Percentiles rank a stretch among this genome's conserved stretches.
Conservation (phyloP, 1,140 invertebrate species). For the Mya arenaria region DNA sequence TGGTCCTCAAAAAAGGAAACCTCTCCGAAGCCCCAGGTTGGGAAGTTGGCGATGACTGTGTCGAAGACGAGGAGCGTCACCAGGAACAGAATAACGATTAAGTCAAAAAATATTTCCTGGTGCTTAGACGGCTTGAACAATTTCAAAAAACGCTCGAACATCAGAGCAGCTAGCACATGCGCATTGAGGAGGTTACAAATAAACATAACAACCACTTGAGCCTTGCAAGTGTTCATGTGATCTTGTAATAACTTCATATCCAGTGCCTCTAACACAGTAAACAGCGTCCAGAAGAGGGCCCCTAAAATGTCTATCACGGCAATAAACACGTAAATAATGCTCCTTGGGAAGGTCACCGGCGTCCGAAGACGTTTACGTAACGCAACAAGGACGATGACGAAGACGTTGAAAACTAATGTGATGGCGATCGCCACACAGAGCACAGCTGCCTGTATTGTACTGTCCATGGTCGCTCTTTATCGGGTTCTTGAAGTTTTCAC, state of each 20-base stretch:
- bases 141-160: slow-evolving; percentile 57
- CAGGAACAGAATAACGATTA: slow-evolving; percentile 47
- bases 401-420: slow-evolving; percentile 45
- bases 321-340: slow-evolving; percentile 53
- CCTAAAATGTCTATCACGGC: slow-evolving; percentile 54
- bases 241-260: slow-evolving; percentile 13
- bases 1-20: slow-evolving; percentile 52
- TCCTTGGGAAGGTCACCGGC: slow-evolving; percentile 21
- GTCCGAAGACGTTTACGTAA: slow-evolving; percentile 52
- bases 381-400: slow-evolving; percentile 50
- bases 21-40: slow-evolving; percentile 56
- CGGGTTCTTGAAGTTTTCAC: too few relatives aligned
- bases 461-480: too few relatives aligned
- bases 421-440: slow-evolving; percentile 18
- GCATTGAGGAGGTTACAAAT: slow-evolving; percentile 58
- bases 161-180: slow-evolving; percentile 56
- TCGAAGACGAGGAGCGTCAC: slow-evolving; percentile 53
- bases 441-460: too few relatives aligned
- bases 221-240: slow-evolving; percentile 31
- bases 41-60: slow-evolving; percentile 48
- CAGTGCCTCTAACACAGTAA: slow-evolving; percentile 13
- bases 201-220: slow-evolving; percentile 57
- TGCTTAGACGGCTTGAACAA: slow-evolving; percentile 60
- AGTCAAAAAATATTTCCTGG: slow-evolving; percentile 54
- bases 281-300: slow-evolving; percentile 48